A percentile compares a stretch with the other conserved stretches of the same genome.
Evolutionary conservation across 2,113 vertebrate genomes (phyloP).

Genomic region (Larimichthys crocea): DNA sequence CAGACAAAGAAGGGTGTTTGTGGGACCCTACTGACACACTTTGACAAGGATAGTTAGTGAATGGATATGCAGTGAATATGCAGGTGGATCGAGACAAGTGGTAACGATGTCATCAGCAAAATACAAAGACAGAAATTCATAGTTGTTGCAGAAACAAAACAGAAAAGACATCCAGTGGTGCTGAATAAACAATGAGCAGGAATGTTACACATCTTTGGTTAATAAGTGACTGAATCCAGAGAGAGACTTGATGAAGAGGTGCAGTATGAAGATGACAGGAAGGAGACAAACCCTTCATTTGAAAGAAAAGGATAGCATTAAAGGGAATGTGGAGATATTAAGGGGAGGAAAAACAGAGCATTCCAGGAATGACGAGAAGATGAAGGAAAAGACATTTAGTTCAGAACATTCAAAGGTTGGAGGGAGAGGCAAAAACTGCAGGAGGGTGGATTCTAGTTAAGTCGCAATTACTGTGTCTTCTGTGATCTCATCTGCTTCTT

Average conservation of each 20-base stretch:
- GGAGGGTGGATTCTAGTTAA: constrained; percentile 36
- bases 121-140: background rate
- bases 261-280: constrained; percentile 23
- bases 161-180: constrained; percentile 12
- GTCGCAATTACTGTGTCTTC: constrained; percentile 77
- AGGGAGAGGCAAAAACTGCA: constrained; percentile 21
- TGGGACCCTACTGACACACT: constrained; percentile 21
- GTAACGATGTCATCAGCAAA: constrained; percentile 14
- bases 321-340: constrained; percentile 22
- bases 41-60: constrained; percentile 12
- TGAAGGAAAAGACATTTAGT: constrained; percentile 28
- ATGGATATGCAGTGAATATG: constrained; percentile 11
- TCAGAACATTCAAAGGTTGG: constrained; percentile 22
- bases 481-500: constrained; percentile 67
- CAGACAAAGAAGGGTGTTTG: background rate
- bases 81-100: background rate
- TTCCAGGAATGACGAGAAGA: constrained; percentile 49
- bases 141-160: constrained; percentile 1
- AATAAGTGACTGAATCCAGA: constrained; percentile 26
- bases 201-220: constrained; percentile 37
- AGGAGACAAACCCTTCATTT: constrained; percentile 48
- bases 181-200: background rate
- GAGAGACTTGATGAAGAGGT: constrained; percentile 27
- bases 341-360: constrained; percentile 45
- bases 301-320: constrained; percentile 28